Evolutionary conservation across 2,113 vertebrate species (phyloP).

Genomic region (Cyphomyrus plagiostoma): DNA sequence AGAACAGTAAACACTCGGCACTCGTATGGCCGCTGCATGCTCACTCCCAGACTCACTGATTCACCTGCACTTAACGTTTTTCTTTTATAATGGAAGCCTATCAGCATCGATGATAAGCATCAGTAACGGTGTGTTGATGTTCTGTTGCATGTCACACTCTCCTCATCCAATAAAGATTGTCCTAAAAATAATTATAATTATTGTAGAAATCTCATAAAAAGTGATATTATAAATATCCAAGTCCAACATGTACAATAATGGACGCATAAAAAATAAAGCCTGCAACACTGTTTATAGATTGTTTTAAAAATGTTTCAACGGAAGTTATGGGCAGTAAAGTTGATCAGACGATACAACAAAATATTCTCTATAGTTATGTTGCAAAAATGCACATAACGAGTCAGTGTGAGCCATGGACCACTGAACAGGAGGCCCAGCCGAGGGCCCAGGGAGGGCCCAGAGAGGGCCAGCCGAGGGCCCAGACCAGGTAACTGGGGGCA

Average conservation of each 20-base stretch:
- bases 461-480: no score
- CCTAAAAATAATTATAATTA: background rate
- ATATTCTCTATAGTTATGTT: background rate
- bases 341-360: background rate
- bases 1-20: background rate
- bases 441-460: no score
- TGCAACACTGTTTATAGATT: background rate
- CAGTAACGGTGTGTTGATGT: background rate
- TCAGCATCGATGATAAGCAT: background rate
- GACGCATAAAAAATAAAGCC: background rate
- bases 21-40: background rate
- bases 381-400: background rate
- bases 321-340: background rate
- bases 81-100: background rate
- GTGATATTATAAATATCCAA: background rate
- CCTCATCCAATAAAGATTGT: background rate
- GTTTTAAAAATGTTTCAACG: background rate
- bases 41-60: no score
- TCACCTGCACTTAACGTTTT: background rate
- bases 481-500: background rate
- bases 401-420: background rate
- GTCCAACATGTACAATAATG: background rate
- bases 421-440: background rate
- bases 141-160: background rate
- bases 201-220: background rate